These are phyloP conservation scores for Grallaria varia DNA, from an alignment of 2,113 vertebrate genomes.

Conservation along the genomic window DNA sequence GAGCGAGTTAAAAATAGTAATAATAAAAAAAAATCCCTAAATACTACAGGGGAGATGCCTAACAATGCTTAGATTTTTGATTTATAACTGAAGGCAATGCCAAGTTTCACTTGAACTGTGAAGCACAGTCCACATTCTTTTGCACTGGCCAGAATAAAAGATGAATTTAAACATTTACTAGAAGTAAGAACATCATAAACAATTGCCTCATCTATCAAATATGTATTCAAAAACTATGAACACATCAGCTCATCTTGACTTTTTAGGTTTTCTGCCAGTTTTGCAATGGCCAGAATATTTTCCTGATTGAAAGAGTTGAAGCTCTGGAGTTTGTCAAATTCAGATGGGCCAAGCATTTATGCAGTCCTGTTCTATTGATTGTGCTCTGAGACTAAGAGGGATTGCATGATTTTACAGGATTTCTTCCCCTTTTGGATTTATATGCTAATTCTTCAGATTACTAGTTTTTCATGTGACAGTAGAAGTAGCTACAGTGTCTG, in stretches of 20 bases:
- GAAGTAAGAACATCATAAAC: background rate
- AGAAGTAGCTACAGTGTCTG: background rate
- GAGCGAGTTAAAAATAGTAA: background rate
- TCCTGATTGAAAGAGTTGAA: background rate
- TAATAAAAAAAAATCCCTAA: background rate
- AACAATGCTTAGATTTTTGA: background rate
- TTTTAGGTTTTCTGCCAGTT: background rate
- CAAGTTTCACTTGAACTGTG: background rate
- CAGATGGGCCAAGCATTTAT: background rate
- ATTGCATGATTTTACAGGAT: background rate
- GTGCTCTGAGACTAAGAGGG: background rate
- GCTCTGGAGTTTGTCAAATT: background rate
- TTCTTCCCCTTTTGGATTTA: background rate
- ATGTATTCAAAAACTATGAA: background rate
- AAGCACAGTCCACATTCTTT: background rate
- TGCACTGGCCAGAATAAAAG: background rate
- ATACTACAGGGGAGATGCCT: background rate
- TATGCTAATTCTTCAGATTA: background rate
- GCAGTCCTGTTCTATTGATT: background rate
- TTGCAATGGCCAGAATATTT: background rate
- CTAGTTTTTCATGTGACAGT: background rate
- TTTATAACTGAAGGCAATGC: background rate
- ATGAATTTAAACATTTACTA: background rate
- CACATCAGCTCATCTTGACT: background rate
- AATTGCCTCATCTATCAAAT: background rate